phyloP scores from a whole-genome alignment of 2,888 invertebrate species.

The Meta bourneti region DNA sequence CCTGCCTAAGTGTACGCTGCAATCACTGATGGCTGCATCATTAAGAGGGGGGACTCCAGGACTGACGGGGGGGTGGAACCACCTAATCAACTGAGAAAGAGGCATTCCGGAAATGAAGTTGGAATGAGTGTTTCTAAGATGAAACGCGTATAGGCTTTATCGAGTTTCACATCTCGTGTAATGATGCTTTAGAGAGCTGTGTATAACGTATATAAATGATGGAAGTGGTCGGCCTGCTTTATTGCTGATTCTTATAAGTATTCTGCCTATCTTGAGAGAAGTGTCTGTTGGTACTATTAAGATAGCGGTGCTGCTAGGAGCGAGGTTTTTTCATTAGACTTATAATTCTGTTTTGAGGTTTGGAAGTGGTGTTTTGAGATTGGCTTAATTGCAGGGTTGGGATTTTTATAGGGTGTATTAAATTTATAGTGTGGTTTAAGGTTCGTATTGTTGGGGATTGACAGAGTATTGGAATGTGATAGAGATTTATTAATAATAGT shows the following conservation, averaged over 20 bases:
- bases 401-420: too few relatives aligned
- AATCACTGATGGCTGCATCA: constrained; percentile 29
- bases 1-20: background rate
- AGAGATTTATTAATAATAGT: too few relatives aligned
- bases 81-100: constrained; percentile 50
- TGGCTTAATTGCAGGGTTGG: too few relatives aligned
- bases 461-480: too few relatives aligned
- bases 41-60: constrained; percentile 1
- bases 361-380: too few relatives aligned
- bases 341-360: too few relatives aligned
- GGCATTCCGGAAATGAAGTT: constrained; percentile 47
- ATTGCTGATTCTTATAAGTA: background rate
- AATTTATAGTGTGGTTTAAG: too few relatives aligned
- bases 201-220: constrained; percentile 1
- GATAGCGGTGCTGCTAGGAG: background rate
- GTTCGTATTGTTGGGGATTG: too few relatives aligned
- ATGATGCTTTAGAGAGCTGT: constrained; percentile 20
- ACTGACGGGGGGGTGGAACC: background rate
- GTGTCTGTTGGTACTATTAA: background rate
- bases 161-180: constrained; percentile 48
- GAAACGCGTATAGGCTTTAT: constrained; percentile 39
- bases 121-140: constrained; percentile 37
- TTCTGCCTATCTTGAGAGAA: background rate
- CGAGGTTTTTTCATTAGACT: too few relatives aligned
- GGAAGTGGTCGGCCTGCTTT: background rate